phyloP scores from a whole-genome alignment of 2,888 invertebrate genomes.

The Drosophila suboccidentalis region DNA sequence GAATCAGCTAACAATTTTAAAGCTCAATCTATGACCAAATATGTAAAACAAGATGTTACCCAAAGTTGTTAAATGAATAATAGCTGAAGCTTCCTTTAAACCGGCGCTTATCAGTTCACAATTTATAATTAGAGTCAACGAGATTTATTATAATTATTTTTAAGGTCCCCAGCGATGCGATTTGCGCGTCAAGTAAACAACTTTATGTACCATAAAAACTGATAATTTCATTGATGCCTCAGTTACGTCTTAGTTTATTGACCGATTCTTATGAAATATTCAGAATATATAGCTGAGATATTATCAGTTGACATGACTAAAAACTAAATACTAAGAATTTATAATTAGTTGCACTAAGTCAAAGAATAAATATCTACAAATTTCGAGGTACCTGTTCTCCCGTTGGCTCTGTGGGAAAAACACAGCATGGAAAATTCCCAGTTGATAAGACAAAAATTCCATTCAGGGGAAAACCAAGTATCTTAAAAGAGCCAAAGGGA shows the following conservation, averaged over 20 bases:
- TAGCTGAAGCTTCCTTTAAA: background rate
- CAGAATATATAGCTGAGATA: background rate
- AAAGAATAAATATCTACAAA: background rate
- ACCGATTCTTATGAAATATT: background rate
- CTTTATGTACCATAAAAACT: conserved; percentile 29
- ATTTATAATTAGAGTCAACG: conserved; percentile 30
- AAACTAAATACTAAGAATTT: background rate
- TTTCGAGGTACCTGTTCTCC: conserved; percentile 1
- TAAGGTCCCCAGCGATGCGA: conserved; percentile 12
- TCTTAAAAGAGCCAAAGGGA: background rate
- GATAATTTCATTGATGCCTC: background rate
- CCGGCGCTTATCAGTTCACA: conserved; percentile 15
- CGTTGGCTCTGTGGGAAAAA: background rate
- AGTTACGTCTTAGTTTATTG: background rate
- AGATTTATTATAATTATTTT: background rate
- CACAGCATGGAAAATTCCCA: conserved; percentile 45
- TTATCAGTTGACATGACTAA: background rate
- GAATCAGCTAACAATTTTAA: conserved; percentile 53
- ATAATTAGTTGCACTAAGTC: background rate
- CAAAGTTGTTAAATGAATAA: background rate
- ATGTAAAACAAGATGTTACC: background rate
- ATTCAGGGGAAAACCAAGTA: conserved; percentile 5
- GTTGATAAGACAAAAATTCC: conserved; percentile 45
- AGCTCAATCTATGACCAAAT: conserved; percentile 16
- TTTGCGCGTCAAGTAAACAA: conserved; percentile 48